These are phyloP conservation scores for Rhea pennata DNA, from an alignment of 2,113 vertebrate genomes.

Conservation along the genomic window DNA sequence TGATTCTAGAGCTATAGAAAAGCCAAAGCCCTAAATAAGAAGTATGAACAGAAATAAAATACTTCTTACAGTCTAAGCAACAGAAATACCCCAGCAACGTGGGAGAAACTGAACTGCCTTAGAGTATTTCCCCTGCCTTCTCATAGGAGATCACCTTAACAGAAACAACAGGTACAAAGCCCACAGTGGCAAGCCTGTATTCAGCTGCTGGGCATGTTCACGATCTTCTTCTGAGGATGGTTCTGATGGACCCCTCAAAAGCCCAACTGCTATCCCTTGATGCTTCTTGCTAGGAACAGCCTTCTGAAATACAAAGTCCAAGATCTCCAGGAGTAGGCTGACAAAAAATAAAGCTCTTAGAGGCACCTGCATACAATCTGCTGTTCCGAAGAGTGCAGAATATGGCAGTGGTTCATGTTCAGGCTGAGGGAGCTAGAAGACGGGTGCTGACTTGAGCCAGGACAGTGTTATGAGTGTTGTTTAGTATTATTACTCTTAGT, in stretches of 20 bases:
- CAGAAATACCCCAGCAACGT: background rate
- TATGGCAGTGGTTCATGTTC: background rate
- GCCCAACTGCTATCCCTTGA: background rate
- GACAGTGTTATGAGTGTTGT: accelerated
- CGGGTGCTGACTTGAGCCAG: accelerated
- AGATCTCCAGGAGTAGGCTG: background rate
- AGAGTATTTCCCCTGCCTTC: background rate
- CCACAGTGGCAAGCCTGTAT: background rate
- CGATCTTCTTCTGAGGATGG: background rate
- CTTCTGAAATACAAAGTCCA: background rate
- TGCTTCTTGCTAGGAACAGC: background rate
- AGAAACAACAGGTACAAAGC: background rate
- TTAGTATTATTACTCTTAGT: background rate
- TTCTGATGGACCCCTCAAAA: background rate
- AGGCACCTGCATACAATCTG: background rate
- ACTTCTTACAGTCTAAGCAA: background rate
- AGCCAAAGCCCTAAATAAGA: background rate
- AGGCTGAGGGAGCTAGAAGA: background rate
- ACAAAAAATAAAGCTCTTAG: background rate
- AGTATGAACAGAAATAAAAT: background rate
- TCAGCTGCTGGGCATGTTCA: background rate
- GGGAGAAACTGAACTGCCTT: background rate
- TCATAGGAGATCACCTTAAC: background rate
- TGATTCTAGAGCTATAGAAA: background rate
- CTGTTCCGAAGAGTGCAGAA: accelerated